These are phyloP conservation scores for Tychaedon coryphoeus DNA, from an alignment of 2,113 vertebrate genomes.

Conservation along the genomic window DNA sequence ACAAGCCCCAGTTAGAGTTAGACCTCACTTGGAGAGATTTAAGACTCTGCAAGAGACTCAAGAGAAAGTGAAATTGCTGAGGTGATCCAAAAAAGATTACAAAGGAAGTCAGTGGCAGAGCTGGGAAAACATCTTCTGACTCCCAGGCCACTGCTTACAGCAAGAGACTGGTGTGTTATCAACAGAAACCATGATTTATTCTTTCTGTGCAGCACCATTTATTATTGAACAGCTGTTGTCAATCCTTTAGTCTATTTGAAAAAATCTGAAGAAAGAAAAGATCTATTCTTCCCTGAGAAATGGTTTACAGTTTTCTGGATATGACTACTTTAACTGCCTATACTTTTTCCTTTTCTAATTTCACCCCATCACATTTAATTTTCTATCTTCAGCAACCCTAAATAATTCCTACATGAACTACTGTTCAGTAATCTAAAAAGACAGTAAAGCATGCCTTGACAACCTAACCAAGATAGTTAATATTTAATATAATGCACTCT, in stretches of 20 bases:
- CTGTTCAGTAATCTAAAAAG: constrained; percentile 30
- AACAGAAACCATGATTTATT: background rate
- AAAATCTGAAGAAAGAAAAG: background rate
- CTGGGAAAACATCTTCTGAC: background rate
- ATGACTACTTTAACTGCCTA: background rate
- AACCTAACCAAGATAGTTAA: constrained; percentile 56
- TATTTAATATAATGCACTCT: constrained; percentile 59
- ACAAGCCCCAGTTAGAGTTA: background rate
- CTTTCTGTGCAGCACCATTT: background rate
- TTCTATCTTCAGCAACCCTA: background rate
- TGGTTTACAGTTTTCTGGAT: background rate
- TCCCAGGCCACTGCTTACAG: background rate
- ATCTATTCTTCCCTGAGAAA: background rate
- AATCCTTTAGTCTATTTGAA: background rate
- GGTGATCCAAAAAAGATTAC: background rate
- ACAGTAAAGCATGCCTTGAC: constrained; percentile 38
- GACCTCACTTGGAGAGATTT: background rate
- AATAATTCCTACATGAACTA: constrained; percentile 31
- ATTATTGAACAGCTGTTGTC: background rate
- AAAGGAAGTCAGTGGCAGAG: background rate
- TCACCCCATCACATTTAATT: constrained; percentile 10
- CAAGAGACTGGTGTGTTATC: background rate
- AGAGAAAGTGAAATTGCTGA: background rate
- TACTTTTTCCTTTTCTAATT: constrained; percentile 26
- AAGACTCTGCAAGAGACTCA: background rate